Conservation (phyloP, 2,797 vertebrate species). For the Acanthurus lineatus region DNA sequence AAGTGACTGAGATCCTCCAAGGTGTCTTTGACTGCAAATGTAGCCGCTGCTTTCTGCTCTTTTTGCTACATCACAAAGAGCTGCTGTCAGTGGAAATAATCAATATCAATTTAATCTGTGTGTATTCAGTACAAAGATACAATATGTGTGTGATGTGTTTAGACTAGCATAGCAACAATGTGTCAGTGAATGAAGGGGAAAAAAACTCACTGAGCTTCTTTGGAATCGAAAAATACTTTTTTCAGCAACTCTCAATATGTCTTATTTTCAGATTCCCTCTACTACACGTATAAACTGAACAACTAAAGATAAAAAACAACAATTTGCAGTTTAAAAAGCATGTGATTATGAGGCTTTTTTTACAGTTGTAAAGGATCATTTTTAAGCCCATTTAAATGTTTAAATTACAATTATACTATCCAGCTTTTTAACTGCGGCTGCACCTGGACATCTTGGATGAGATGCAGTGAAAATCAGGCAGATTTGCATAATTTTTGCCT, state of each 20-base stretch:
- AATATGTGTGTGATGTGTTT: constrained; percentile 28
- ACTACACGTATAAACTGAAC: background rate
- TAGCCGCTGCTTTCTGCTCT: background rate
- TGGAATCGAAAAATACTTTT: background rate
- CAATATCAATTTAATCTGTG: constrained; percentile 42
- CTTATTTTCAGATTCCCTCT: background rate
- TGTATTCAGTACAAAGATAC: constrained; percentile 25
- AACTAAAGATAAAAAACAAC: background rate
- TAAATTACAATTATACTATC: background rate
- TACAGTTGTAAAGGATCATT: too few species aligned
- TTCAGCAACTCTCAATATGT: constrained; percentile 1
- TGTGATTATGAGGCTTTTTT: background rate
- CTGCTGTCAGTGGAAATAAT: constrained; percentile 33
- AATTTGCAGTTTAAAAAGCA: background rate
- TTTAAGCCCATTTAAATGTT: background rate
- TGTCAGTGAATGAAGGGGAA: background rate
- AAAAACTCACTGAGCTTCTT: background rate
- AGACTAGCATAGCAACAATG: background rate
- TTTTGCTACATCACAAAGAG: constrained; percentile 2
- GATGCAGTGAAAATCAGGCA: background rate
- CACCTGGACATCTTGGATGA: background rate
- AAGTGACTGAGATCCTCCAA: constrained; percentile 6
- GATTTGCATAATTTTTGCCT: constrained; percentile 3
- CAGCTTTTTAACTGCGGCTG: background rate
- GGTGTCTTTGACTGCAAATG: constrained; percentile 9